Conservation (phyloP, 2,888 invertebrate species). For the Sisyra terminalis region DNA sequence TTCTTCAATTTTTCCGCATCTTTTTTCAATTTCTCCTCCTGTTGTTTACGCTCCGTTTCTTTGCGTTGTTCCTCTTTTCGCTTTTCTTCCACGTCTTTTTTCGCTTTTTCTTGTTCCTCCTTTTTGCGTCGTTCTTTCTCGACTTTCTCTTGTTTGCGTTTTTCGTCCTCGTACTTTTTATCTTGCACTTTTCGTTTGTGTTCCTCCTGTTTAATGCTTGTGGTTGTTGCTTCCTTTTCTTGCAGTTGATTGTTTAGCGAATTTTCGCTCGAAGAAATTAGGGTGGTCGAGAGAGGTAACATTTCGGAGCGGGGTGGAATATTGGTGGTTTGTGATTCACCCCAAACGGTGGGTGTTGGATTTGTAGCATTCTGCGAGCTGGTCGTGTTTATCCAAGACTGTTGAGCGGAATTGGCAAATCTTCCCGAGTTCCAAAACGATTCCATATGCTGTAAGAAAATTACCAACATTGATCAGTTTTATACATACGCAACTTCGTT, state of each 20-base stretch:
- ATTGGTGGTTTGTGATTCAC: background rate
- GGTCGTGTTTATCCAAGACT: conserved; percentile 3
- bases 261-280: background rate
- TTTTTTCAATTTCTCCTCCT: conserved; percentile 30
- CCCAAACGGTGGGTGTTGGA: conserved; percentile 2
- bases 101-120: conserved; percentile 27
- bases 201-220: background rate
- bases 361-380: background rate
- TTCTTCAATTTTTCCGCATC: conserved; percentile 33
- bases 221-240: conserved; percentile 17
- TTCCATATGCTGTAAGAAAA: conserved; percentile 16
- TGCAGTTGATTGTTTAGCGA: conserved; percentile 27
- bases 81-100: conserved; percentile 32
- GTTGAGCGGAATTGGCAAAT: conserved; percentile 6
- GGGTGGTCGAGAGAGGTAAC: background rate
- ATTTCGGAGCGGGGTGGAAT: background rate
- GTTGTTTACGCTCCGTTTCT: conserved; percentile 32
- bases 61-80: conserved; percentile 31
- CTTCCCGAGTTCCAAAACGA: conserved; percentile 9
- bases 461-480: no score
- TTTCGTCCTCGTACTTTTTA: background rate
- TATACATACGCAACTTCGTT: no score
- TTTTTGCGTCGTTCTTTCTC: conserved; percentile 21
- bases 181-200: background rate
- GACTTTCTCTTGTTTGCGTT: conserved; percentile 11